Percentiles rank a stretch among this genome's conserved stretches.
These are phyloP conservation scores for Microcebus tavaratra DNA, from an alignment of 2,113 vertebrate genomes.

Conservation along the genomic window DNA sequence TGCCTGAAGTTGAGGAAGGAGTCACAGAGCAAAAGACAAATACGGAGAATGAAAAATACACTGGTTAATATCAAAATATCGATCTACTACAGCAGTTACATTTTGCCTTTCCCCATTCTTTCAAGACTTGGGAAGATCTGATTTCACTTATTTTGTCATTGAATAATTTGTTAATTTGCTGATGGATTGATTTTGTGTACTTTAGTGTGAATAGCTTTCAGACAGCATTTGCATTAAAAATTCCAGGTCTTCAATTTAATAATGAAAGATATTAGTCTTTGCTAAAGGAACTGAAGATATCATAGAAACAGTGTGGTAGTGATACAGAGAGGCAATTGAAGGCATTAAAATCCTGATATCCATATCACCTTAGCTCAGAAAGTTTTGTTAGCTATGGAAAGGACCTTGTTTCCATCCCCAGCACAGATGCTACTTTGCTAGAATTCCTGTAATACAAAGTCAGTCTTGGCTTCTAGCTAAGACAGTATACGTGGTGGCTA, in stretches of 20 bases:
- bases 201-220: neutral
- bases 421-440: neutral
- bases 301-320: neutral
- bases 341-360: neutral
- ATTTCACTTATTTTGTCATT: constrained; percentile 11
- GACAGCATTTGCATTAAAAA: neutral
- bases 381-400: neutral
- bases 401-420: neutral
- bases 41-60: neutral
- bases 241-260: neutral
- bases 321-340: neutral
- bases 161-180: constrained; percentile 17
- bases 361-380: neutral
- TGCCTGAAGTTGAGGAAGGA: neutral
- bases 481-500: neutral
- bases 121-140: neutral
- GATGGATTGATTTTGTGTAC: neutral
- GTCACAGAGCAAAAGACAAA: neutral
- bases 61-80: neutral
- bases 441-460: neutral
- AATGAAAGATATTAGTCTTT: neutral
- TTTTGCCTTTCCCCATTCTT: neutral
- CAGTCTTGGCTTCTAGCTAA: neutral
- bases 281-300: neutral
- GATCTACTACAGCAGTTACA: neutral